A percentile compares a stretch with the other conserved stretches of the same genome.
Conservation (phyloP, 2,113 vertebrate genomes). For the Pelusios castaneus region DNA sequence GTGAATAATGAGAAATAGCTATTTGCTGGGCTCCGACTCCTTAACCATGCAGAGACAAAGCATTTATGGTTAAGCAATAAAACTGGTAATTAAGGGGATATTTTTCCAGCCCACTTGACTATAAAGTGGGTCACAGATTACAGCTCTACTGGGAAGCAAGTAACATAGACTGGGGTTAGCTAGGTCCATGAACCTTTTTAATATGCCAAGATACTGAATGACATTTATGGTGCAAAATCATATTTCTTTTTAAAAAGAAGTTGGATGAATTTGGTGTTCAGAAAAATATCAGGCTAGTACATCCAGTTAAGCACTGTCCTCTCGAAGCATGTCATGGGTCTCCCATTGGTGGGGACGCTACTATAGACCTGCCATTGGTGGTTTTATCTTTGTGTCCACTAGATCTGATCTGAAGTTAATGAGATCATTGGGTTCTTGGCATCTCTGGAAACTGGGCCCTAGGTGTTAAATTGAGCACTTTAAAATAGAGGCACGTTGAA, state of each 20-base stretch:
- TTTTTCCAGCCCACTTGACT: not conserved
- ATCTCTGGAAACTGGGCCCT: not conserved
- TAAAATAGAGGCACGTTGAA: not conserved
- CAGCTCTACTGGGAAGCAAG: not conserved
- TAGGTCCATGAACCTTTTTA: not conserved
- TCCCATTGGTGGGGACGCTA: not conserved
- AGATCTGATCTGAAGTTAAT: not conserved
- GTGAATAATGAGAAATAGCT: not conserved
- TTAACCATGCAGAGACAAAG: not conserved
- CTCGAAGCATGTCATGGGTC: not conserved
- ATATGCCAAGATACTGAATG: not conserved
- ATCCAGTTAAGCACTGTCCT: not conserved
- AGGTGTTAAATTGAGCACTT: not conserved
- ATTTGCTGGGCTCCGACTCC: not conserved
- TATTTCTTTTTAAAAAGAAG: not conserved
- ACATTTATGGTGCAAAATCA: not conserved
- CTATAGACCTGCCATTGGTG: not conserved
- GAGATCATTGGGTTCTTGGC: not conserved
- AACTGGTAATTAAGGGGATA: not conserved
- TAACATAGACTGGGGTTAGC: not conserved
- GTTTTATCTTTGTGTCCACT: not conserved
- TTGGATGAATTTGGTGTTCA: not conserved
- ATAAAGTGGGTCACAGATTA: not conserved
- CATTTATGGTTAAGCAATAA: not conserved
- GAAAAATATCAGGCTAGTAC: not conserved